Conservation (phyloP, 2,888 invertebrate species). For the Heteromurus nitidus region DNA sequence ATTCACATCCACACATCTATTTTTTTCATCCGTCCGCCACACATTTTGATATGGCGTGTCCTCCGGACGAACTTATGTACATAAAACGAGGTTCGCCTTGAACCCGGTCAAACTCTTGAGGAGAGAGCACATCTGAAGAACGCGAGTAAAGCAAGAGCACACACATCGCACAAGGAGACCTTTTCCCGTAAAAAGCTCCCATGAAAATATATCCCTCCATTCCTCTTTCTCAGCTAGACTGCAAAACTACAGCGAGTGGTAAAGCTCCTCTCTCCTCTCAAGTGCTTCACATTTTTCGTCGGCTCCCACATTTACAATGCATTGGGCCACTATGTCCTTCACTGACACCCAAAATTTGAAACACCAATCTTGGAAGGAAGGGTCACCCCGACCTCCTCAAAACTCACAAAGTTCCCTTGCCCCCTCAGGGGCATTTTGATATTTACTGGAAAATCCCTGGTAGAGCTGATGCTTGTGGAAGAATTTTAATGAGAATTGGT, state of each 20-base stretch:
- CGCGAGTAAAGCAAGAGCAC: conserved; percentile 5
- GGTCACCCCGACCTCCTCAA: background rate
- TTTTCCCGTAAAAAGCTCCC: conserved; percentile 16
- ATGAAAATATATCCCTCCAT: conserved; percentile 32
- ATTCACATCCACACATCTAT: conserved; percentile 2
- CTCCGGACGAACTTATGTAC: conserved; percentile 43
- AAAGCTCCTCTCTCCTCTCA: conserved; percentile 10
- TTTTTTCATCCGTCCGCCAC: background rate
- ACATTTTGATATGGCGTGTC: too few relatives aligned
- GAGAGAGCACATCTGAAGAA: conserved; percentile 6
- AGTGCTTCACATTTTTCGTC: background rate
- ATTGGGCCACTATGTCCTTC: conserved; percentile 38
- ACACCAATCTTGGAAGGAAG: background rate
- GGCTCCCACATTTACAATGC: background rate
- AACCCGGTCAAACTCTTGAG: conserved; percentile 58
- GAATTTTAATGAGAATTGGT: conserved; percentile 43
- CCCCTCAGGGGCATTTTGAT: background rate
- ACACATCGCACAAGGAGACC: conserved; percentile 6
- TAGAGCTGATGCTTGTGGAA: background rate
- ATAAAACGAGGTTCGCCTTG: conserved; percentile 56
- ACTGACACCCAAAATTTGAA: conserved; percentile 38
- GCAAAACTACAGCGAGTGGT: background rate
- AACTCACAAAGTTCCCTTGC: conserved; percentile 28
- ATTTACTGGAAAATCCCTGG: conserved; percentile 15
- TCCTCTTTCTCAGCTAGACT: conserved; percentile 20